Percentiles rank a stretch among this genome's conserved stretches.
These are phyloP conservation scores for Idaea straminata DNA, from an alignment of 2,888 invertebrate species.

Conservation along the genomic window DNA sequence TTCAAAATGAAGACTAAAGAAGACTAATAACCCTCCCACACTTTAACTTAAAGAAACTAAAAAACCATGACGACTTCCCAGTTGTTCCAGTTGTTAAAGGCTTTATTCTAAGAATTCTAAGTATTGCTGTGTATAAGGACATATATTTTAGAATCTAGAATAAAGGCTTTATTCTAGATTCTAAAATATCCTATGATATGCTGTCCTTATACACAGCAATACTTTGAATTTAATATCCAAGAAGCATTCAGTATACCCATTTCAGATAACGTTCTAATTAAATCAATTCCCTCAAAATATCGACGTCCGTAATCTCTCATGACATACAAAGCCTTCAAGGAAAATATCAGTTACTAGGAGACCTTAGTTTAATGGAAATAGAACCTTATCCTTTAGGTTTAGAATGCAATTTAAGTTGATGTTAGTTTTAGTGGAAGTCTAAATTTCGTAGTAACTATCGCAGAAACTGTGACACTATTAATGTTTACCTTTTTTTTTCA, in stretches of 20 bases:
- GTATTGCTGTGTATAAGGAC: no score
- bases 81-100: no score
- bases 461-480: background rate
- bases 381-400: background rate
- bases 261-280: constrained; percentile 1
- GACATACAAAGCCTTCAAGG: constrained; percentile 3
- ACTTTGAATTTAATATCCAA: background rate
- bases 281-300: background rate
- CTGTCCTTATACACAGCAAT: no score
- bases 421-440: background rate
- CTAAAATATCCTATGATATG: no score
- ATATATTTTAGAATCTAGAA: no score
- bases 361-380: background rate
- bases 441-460: background rate
- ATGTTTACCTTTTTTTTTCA: background rate
- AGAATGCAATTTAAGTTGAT: background rate
- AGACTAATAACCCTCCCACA: no score
- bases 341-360: background rate
- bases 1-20: no score
- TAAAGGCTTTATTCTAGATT: no score
- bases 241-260: background rate
- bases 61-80: no score
- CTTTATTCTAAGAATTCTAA: no score
- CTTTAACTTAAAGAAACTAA: no score
- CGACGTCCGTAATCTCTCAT: constrained; percentile 1